A percentile compares a stretch with the other conserved stretches of the same genome.
These are phyloP conservation scores for Macaca fascicularis DNA, from an alignment of 2,113 vertebrate genomes.

Conservation along the genomic window T2T-MFA8v1.1 NC_088395.1:23377001-23377500, in stretches of 20 bases:
- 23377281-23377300: neutral
- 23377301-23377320: neutral
- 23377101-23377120: slow-evolving; percentile 2
- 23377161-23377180: neutral
- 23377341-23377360: neutral
- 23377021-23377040: neutral
- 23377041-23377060: neutral
- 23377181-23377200: slow-evolving; percentile 2
- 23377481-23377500: neutral
- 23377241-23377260: neutral
- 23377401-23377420: neutral
- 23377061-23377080: neutral
- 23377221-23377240: neutral
- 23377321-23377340: neutral
- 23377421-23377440: neutral
- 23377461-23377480: neutral
- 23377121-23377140: slow-evolving; percentile 7
- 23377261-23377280: neutral
- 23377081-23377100: neutral
- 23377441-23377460: neutral
- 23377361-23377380: neutral
- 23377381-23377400: neutral
- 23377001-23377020: neutral
- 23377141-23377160: neutral
- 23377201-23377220: neutral